A percentile compares a stretch with the other conserved stretches of the same genome.
Evolutionary conservation across 2,797 vertebrate genomes (phyloP).

Genomic region (Urocyon cinereoargenteus): DNA sequence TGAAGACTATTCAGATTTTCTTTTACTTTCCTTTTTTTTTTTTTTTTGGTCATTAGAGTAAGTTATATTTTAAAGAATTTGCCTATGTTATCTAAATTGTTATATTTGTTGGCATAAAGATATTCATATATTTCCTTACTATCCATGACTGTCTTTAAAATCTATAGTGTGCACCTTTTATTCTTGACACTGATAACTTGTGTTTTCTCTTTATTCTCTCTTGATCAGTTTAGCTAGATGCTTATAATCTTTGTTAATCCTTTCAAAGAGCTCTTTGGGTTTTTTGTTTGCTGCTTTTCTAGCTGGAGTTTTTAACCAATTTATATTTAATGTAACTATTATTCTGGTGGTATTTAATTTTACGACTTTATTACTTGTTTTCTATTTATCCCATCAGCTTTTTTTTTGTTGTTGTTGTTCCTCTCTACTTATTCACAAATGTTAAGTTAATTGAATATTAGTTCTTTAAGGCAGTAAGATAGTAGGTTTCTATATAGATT

Average conservation of each 20-base stretch:
- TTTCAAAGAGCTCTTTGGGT: neutral
- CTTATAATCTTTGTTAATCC: neutral
- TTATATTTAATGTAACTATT: conserved; percentile 6
- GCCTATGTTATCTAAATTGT: neutral
- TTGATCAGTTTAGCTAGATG: neutral
- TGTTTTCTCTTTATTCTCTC: neutral
- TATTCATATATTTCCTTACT: neutral
- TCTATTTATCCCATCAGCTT: neutral
- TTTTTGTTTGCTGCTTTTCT: neutral
- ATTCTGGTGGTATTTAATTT: neutral
- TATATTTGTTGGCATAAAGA: conserved; percentile 2
- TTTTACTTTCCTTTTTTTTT: neutral
- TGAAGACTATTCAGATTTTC: neutral
- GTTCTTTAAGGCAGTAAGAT: neutral
- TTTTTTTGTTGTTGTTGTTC: conserved; percentile 35
- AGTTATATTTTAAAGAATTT: neutral
- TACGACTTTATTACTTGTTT: neutral
- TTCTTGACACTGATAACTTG: neutral
- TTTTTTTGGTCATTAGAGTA: neutral
- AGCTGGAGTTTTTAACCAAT: neutral
- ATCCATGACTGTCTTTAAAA: neutral
- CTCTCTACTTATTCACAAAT: neutral
- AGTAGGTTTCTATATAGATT: neutral
- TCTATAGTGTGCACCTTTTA: neutral
- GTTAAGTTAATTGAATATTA: conserved; percentile 18